Conservation (phyloP, 64 coral and sea anemone species). For the Pocillopora damicornis region DNA sequence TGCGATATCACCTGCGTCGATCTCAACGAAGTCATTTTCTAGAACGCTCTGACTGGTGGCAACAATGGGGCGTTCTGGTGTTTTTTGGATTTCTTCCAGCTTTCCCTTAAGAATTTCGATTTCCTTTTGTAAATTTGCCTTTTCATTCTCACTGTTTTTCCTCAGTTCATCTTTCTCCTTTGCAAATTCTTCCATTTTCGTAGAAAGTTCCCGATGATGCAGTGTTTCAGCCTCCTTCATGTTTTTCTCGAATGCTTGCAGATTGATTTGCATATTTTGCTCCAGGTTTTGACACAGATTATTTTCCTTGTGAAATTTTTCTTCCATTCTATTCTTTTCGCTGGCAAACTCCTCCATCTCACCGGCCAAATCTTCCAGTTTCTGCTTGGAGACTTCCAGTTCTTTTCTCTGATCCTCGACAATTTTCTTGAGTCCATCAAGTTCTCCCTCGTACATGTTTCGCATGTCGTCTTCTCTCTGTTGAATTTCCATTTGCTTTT, state of each 20-base stretch:
- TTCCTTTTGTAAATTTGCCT: conserved; percentile 5
- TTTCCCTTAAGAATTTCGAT: background rate
- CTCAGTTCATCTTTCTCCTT: conserved; percentile 8
- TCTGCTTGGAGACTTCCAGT: conserved; percentile 32
- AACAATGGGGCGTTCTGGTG: background rate
- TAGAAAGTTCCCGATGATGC: background rate
- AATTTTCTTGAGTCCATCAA: conserved; percentile 11
- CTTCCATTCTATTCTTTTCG: conserved; percentile 34
- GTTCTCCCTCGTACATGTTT: conserved; percentile 28
- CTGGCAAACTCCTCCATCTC: conserved; percentile 32
- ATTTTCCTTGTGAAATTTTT: conserved; percentile 35
- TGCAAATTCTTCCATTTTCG: background rate
- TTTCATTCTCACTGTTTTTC: conserved; percentile 41
- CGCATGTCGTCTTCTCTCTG: conserved; percentile 37
- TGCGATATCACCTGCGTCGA: background rate
- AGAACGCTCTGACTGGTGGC: conserved; percentile 26
- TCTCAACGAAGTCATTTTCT: conserved; percentile 8
- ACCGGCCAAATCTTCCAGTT: conserved; percentile 49
- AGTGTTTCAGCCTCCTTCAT: conserved; percentile 42
- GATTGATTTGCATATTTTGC: background rate
- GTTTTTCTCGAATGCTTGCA: conserved; percentile 19
- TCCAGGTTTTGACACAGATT: conserved; percentile 37
- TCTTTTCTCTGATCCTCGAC: conserved; percentile 22
- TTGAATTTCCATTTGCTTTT: conserved; percentile 59
- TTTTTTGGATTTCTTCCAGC: conserved; percentile 29